Conservation (phyloP, 2,888 invertebrate genomes). For the Melolontha melolontha region DNA sequence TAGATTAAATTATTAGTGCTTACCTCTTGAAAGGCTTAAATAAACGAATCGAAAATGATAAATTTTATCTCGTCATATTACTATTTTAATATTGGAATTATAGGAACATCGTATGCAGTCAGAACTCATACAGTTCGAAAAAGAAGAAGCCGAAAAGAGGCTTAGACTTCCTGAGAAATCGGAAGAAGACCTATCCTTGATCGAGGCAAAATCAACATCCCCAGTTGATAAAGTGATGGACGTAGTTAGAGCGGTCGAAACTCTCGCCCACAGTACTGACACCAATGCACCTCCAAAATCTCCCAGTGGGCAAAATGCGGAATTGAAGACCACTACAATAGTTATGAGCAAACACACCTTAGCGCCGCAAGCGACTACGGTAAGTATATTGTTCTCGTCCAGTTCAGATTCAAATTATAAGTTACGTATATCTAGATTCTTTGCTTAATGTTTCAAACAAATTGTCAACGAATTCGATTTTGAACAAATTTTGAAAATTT, state of each 20-base stretch:
- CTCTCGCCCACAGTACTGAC: slow-evolving; percentile 74
- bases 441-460: no score
- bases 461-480: no score
- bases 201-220: slow-evolving; percentile 79
- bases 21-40: not conserved
- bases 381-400: slow-evolving; percentile 61
- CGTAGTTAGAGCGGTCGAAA: slow-evolving; percentile 90
- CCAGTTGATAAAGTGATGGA: slow-evolving; percentile 88
- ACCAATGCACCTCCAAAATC: slow-evolving; percentile 78
- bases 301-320: slow-evolving; percentile 72
- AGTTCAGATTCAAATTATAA: no score
- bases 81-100: slow-evolving; percentile 26
- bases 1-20: no score
- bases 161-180: slow-evolving; percentile 62
- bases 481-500: no score
- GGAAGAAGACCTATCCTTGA: slow-evolving; percentile 60
- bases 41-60: no score
- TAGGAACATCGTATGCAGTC: slow-evolving; percentile 79
- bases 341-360: slow-evolving; percentile 95
- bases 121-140: slow-evolving; percentile 81
- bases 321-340: slow-evolving; percentile 87
- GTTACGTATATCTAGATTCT: no score
- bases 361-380: slow-evolving; percentile 76
- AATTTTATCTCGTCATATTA: no score
- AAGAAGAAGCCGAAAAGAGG: slow-evolving; percentile 71